Conservation (phyloP, 2,797 vertebrate genomes). For the Sebastes diploproa region DNA sequence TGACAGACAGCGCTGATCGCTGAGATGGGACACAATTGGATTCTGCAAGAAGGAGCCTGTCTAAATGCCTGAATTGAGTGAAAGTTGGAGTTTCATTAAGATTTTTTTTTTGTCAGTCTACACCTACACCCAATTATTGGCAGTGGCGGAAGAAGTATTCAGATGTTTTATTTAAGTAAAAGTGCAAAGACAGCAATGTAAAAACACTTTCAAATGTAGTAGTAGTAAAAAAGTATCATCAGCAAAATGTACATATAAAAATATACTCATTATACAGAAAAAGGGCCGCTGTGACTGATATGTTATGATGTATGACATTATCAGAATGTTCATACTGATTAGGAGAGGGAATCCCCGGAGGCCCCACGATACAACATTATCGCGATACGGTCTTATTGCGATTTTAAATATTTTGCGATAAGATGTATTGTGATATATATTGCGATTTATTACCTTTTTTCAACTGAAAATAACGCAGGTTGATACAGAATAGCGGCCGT, state of each 20-base stretch:
- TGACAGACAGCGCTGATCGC: constrained; percentile 41
- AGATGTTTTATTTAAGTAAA: background rate
- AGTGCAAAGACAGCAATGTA: background rate
- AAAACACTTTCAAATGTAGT: background rate
- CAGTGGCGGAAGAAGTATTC: background rate
- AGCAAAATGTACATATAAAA: background rate
- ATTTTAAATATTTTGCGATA: no score
- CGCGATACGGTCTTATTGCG: no score
- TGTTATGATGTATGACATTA: background rate
- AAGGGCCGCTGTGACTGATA: background rate
- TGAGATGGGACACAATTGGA: constrained; percentile 22
- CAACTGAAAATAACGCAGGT: no score
- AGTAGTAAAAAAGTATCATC: background rate
- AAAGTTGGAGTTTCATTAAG: background rate
- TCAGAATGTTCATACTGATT: background rate
- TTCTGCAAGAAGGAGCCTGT: background rate
- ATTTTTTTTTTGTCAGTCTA: background rate
- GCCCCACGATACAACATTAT: no score
- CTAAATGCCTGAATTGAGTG: background rate
- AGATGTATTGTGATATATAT: no score
- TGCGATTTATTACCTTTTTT: no score
- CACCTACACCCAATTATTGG: background rate
- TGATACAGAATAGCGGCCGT: no score
- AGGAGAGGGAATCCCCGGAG: accelerated
- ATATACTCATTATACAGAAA: background rate